phyloP scores from a whole-genome alignment of 2,113 vertebrate species.

The Bubo bubo region DNA sequence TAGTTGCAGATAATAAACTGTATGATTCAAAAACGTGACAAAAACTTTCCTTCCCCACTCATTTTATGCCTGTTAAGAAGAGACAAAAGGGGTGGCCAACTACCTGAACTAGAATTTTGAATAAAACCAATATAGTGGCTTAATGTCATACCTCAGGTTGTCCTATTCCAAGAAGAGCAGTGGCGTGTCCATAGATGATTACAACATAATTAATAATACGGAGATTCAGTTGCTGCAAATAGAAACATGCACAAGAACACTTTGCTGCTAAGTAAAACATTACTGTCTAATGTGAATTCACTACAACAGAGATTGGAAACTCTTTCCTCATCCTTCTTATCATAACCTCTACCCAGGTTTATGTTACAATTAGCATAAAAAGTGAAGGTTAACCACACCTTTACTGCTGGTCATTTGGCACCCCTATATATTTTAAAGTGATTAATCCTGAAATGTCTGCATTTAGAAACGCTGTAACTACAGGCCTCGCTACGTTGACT shows the following conservation, averaged over 20 bases:
- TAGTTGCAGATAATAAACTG: neutral
- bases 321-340: neutral
- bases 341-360: neutral
- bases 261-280: neutral
- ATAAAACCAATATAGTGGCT: neutral
- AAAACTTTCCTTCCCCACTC: neutral
- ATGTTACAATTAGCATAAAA: neutral
- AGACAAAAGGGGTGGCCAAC: neutral
- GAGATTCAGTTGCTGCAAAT: conserved; percentile 79
- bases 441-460: neutral
- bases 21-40: neutral
- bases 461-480: neutral
- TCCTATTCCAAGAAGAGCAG: conserved; percentile 86
- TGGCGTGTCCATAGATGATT: conserved; percentile 84
- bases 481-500: neutral
- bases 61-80: neutral
- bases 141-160: conserved; percentile 83
- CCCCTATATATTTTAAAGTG: neutral
- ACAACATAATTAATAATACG: conserved; percentile 81
- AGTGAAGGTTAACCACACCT: neutral
- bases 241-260: neutral
- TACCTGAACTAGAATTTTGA: neutral
- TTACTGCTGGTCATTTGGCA: neutral
- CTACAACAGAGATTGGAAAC: neutral
- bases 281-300: neutral